Base-by-base conservation (phyloP, 2,113 vertebrate species). In the Serilophus lunatus region DNA sequence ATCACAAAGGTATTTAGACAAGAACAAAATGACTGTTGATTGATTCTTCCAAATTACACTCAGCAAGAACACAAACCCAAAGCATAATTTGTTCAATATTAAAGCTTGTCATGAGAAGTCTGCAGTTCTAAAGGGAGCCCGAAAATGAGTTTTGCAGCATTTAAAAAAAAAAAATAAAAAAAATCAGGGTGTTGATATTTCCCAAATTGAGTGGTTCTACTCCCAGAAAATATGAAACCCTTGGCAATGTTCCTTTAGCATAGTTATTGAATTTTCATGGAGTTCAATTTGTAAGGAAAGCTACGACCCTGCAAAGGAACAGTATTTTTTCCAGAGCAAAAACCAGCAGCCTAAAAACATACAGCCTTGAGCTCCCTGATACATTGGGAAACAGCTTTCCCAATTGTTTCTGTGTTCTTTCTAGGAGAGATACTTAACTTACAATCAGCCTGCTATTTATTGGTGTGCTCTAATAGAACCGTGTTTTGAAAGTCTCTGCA, bases 381-480 rank as follows among this genome's bases (percentile, higher is more conserved):
- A 86, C 91, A 10, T 61, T 82, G 45, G 65, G 59, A 85, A 89
- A 61, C 77, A 68, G 92, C 72, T 84, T 88, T 26, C 76, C 64
- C 78, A 93, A 72, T 60, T 57, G 87, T 82, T 97, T 50, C 18
- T 13, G n/a, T 3, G 68, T 81, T 75, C 81, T 90, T 90, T 95
- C 91, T 86, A 87, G 84, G 82, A n/a, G 29, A 81, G 80, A 79
- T 60, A 79, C 82, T 95, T 95, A 61, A 93, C 93, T 84, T 96
- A 82, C 59, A 38, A 5, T 78, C 19, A 1, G 49, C 77, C 61
- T 33, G 29, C 66, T 50, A 7, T 79, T 80, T 77, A 59, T 42
- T 83, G 85, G 45, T 59, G 38, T 4, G 31, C 76, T 40, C 22
- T 64, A 51, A 88, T 28, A 85, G 64, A 66, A 60, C 3, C 17